Evolutionary conservation across 2,888 invertebrate species (phyloP).

Genomic region (Sialis fuliginosa): DNA sequence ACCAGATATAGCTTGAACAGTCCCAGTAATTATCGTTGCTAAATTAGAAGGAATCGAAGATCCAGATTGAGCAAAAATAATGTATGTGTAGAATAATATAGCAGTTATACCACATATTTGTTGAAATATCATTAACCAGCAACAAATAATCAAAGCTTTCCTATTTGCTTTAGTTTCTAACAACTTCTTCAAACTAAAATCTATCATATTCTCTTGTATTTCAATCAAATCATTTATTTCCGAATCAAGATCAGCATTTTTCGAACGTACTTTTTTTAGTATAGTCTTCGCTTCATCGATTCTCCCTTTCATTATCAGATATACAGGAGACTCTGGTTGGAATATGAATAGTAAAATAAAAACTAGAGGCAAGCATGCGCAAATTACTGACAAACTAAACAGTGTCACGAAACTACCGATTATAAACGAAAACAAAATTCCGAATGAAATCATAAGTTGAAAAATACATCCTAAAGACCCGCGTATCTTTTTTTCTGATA

Average conservation of each 20-base stretch:
- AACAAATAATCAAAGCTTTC: slow-evolving; percentile 32
- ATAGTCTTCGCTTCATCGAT: slow-evolving; percentile 45
- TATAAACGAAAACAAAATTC: slow-evolving; percentile 56
- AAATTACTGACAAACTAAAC: slow-evolving; percentile 43
- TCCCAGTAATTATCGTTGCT: slow-evolving; percentile 39
- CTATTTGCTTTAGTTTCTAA: slow-evolving; percentile 39
- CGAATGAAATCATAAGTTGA: slow-evolving; percentile 62
- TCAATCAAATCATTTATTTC: slow-evolving; percentile 41
- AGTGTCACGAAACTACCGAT: slow-evolving; percentile 39
- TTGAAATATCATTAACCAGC: slow-evolving; percentile 47
- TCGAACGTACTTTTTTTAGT: slow-evolving; percentile 49
- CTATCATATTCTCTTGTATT: slow-evolving; percentile 25
- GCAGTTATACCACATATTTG: slow-evolving; percentile 43
- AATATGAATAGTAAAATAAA: slow-evolving; percentile 50
- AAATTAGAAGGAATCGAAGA: slow-evolving; percentile 21
- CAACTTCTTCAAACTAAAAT: slow-evolving; percentile 33
- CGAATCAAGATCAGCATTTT: slow-evolving; percentile 38
- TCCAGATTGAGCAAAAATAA: slow-evolving; percentile 33
- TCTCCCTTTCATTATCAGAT: slow-evolving; percentile 38
- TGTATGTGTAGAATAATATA: slow-evolving; percentile 37
- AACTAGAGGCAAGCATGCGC: slow-evolving; percentile 41
- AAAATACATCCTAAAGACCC: slow-evolving; percentile 69
- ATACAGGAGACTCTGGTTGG: slow-evolving; percentile 74
- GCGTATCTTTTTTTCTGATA: slow-evolving; percentile 58
- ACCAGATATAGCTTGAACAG: slow-evolving; percentile 52